phyloP scores from a whole-genome alignment of 2,888 invertebrate genomes.

The Thymelicus lineola region DNA sequence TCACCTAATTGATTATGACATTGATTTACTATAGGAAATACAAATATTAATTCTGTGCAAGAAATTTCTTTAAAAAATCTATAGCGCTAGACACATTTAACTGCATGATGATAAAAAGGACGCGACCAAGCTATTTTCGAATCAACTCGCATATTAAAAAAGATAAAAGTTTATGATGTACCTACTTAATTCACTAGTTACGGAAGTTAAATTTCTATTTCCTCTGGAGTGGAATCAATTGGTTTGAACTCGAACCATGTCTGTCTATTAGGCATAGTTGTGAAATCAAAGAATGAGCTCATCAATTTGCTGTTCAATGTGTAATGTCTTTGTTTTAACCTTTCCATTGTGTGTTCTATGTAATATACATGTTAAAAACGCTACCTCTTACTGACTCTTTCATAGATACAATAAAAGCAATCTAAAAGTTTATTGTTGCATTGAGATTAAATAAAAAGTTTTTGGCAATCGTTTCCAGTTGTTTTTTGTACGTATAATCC shows the following conservation, averaged over 20 bases:
- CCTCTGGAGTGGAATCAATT: slow-evolving; percentile 16
- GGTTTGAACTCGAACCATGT: slow-evolving; percentile 2
- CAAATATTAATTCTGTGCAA: too few relatives aligned
- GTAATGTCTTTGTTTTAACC: slow-evolving; percentile 9
- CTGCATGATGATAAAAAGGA: not conserved
- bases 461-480: too few relatives aligned
- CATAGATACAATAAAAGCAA: too few relatives aligned
- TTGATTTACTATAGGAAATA: too few relatives aligned
- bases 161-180: not conserved
- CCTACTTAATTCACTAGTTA: not conserved
- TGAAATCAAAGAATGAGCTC: slow-evolving; percentile 20
- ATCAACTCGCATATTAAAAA: not conserved
- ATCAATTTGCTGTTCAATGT: slow-evolving; percentile 16
- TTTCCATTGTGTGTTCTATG: slow-evolving; percentile 8
- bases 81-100: too few relatives aligned
- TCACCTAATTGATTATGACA: too few relatives aligned
- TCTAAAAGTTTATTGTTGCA: too few relatives aligned
- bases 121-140: not conserved
- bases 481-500: too few relatives aligned
- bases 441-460: too few relatives aligned
- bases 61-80: too few relatives aligned
- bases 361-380: slow-evolving; percentile 6
- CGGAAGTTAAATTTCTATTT: slow-evolving; percentile 22
- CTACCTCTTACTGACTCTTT: not conserved
- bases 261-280: slow-evolving; percentile 4